phyloP scores from a whole-genome alignment of 2,888 invertebrate genomes.

The Ctena decussata region DNA sequence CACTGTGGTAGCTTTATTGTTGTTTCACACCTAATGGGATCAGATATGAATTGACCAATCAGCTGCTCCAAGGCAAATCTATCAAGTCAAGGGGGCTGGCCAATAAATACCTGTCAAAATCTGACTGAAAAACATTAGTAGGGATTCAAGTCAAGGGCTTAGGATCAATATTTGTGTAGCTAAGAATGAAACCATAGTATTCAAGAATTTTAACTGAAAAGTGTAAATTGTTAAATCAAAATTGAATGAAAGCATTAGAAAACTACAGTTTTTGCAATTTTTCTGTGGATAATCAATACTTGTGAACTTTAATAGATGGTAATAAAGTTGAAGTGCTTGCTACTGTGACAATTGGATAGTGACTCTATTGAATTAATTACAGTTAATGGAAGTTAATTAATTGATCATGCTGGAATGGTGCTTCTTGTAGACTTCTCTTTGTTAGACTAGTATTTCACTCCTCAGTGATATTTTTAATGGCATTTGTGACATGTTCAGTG shows the following conservation, averaged over 20 bases:
- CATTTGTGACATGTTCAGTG: background rate
- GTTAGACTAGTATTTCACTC: background rate
- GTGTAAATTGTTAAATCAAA: too few species aligned
- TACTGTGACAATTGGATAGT: too few species aligned
- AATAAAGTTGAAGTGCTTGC: too few species aligned
- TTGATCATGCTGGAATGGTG: background rate
- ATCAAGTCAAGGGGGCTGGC: background rate
- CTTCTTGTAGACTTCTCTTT: too few species aligned
- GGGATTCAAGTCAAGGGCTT: background rate
- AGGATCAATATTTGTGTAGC: background rate
- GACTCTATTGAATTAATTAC: background rate
- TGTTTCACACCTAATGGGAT: background rate
- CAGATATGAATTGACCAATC: conserved; percentile 9
- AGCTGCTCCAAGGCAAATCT: background rate
- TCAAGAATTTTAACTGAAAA: background rate
- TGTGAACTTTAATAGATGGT: too few species aligned
- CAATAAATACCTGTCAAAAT: conserved; percentile 7
- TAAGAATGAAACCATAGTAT: background rate
- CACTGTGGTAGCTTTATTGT: background rate
- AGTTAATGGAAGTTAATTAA: background rate
- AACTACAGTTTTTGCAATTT: too few species aligned
- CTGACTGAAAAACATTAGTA: background rate
- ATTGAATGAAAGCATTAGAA: too few species aligned
- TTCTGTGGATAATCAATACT: too few species aligned
- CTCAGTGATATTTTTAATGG: too few species aligned